Evolutionary conservation across 2,888 invertebrate species (phyloP).

Genomic region (Linnaemya vulpina): DNA sequence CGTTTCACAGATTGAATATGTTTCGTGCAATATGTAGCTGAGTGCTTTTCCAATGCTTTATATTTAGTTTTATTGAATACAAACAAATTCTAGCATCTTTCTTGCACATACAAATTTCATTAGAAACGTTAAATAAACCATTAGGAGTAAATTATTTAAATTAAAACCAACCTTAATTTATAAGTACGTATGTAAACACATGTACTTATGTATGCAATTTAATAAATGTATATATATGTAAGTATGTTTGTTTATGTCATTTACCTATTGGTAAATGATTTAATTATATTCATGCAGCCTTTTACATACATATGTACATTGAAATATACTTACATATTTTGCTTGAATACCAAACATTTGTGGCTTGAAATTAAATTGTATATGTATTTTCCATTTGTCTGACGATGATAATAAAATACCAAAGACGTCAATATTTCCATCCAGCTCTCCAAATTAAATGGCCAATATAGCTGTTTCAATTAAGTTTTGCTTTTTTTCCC

Average conservation of each 20-base stretch:
- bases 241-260: not conserved
- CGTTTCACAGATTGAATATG: no score
- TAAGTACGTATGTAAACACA: no score
- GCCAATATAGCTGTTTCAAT: constrained; percentile 44
- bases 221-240: not conserved
- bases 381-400: constrained; percentile 48
- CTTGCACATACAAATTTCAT: not conserved
- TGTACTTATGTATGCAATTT: no score
- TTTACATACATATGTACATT: constrained; percentile 32
- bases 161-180: constrained; percentile 23
- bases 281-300: constrained; percentile 10
- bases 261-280: not conserved
- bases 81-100: constrained; percentile 34
- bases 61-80: not conserved
- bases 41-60: not conserved
- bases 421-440: constrained; percentile 64
- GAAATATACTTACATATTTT: constrained; percentile 70
- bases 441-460: constrained; percentile 49
- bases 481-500: constrained; percentile 16
- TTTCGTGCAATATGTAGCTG: not conserved
- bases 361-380: constrained; percentile 47
- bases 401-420: constrained; percentile 45
- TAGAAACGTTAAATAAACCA: constrained; percentile 14
- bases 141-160: constrained; percentile 10
- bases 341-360: constrained; percentile 65